These are phyloP conservation scores for Paedocypris sp. DNA, from an alignment of 2,113 vertebrate species.

Conservation along the genomic window DNA sequence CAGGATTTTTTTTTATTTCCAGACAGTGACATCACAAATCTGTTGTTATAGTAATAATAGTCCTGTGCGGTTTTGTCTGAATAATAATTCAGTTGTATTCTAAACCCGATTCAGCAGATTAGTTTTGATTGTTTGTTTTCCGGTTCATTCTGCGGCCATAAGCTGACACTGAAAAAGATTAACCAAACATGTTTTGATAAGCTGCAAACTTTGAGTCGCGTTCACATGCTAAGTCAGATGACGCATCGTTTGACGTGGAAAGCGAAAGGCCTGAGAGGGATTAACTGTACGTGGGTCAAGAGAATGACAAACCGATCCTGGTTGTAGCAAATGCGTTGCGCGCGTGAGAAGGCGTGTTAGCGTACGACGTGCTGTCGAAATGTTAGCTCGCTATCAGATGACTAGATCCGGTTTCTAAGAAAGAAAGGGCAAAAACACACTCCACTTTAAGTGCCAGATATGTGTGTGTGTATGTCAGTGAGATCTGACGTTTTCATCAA, in stretches of 20 bases:
- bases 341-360: not conserved
- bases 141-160: not conserved
- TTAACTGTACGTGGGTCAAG: not conserved
- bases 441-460: constrained; percentile 1
- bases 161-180: not conserved
- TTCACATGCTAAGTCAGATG: not conserved
- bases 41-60: too few species aligned
- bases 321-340: not conserved
- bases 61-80: too few species aligned
- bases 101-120: too few species aligned
- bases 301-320: not conserved
- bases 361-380: constrained; percentile 15
- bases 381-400: constrained; percentile 10
- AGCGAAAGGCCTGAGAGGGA: not conserved
- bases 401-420: constrained; percentile 15
- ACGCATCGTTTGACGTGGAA: constrained; percentile 5
- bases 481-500: not conserved
- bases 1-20: too few species aligned
- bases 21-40: too few species aligned
- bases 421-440: constrained; percentile 14
- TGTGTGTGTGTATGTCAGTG: not conserved
- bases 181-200: constrained; percentile 29
- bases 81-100: too few species aligned
- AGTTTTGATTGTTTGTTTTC: not conserved
- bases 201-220: constrained; percentile 17